These are phyloP conservation scores for Leucoma salicis DNA, from an alignment of 2,888 invertebrate genomes.

Conservation along the genomic window DNA sequence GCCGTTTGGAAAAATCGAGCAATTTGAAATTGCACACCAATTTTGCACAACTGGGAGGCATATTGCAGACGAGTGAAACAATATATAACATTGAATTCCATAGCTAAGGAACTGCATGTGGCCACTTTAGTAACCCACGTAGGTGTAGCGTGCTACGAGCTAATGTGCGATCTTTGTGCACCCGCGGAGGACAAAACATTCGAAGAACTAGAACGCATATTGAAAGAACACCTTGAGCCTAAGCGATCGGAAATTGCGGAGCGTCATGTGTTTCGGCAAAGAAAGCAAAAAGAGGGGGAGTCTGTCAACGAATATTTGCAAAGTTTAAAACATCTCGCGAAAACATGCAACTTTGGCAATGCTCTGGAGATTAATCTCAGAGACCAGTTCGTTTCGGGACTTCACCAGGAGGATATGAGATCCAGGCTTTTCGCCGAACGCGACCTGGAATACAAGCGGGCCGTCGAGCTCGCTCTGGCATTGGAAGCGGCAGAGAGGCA, in stretches of 20 bases:
- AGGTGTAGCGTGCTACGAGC: too few species aligned
- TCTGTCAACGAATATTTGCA: conserved; percentile 9
- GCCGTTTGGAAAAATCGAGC: too few species aligned
- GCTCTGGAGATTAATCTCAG: conserved; percentile 19
- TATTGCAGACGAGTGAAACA: too few species aligned
- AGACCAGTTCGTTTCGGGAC: conserved; percentile 28
- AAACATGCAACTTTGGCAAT: conserved; percentile 21
- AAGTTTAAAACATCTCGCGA: conserved; percentile 7
- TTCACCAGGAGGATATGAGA: conserved; percentile 23
- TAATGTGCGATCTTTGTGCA: too few species aligned
- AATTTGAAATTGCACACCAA: too few species aligned
- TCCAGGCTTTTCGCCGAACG: conserved; percentile 29
- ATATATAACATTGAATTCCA: too few species aligned
- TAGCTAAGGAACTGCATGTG: too few species aligned
- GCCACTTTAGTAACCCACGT: too few species aligned
- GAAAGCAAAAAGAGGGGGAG: conserved; percentile 13
- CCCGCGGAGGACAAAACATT: too few species aligned
- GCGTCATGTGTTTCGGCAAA: conserved; percentile 24
- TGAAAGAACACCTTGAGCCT: conserved; percentile 24
- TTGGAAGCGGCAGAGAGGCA: conserved; percentile 6
- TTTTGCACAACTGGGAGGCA: too few species aligned
- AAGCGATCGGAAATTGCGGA: conserved; percentile 27
- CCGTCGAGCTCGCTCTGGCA: conserved; percentile 21
- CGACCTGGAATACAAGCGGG: conserved; percentile 23
- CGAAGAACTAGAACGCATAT: not conserved